Percentiles rank a stretch among this genome's conserved stretches.
Conservation (phyloP, 2,888 invertebrate species). For the Dryadula phaetusa region DNA sequence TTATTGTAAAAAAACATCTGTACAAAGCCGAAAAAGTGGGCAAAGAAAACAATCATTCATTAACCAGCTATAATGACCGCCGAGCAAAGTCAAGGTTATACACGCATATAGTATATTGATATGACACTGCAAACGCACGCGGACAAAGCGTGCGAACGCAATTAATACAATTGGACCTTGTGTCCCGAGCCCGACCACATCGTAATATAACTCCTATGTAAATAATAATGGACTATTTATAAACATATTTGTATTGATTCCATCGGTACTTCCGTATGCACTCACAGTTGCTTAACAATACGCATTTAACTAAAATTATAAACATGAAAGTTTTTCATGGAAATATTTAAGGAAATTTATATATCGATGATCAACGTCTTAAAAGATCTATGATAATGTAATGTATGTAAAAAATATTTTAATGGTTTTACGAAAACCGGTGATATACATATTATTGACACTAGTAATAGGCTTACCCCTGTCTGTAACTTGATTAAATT, state of each 20-base stretch:
- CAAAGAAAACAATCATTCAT: not conserved
- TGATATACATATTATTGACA: too few relatives aligned
- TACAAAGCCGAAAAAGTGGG: not conserved
- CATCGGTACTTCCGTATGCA: conserved; percentile 3
- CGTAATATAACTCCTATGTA: conserved; percentile 26
- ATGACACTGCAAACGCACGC: conserved; percentile 20
- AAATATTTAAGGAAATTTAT: too few relatives aligned
- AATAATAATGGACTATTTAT: conserved; percentile 4
- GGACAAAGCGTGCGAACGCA: conserved; percentile 46
- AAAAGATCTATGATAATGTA: too few relatives aligned
- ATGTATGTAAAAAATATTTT: too few relatives aligned
- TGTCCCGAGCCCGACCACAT: conserved; percentile 51
- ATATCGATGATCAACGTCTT: too few relatives aligned
- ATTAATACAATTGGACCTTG: conserved; percentile 59
- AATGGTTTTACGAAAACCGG: too few relatives aligned
- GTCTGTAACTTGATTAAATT: too few relatives aligned
- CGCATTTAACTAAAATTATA: too few relatives aligned
- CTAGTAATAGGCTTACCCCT: too few relatives aligned
- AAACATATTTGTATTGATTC: conserved; percentile 17
- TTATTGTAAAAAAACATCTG: too few relatives aligned
- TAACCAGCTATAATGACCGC: not conserved
- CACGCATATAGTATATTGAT: conserved; percentile 14
- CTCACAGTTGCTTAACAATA: too few relatives aligned
- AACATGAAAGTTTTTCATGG: too few relatives aligned
- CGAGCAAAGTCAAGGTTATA: not conserved